A percentile compares a stretch with the other conserved stretches of the same genome.
Conservation (phyloP, 2,888 invertebrate genomes). For the Merodon equestris region DNA sequence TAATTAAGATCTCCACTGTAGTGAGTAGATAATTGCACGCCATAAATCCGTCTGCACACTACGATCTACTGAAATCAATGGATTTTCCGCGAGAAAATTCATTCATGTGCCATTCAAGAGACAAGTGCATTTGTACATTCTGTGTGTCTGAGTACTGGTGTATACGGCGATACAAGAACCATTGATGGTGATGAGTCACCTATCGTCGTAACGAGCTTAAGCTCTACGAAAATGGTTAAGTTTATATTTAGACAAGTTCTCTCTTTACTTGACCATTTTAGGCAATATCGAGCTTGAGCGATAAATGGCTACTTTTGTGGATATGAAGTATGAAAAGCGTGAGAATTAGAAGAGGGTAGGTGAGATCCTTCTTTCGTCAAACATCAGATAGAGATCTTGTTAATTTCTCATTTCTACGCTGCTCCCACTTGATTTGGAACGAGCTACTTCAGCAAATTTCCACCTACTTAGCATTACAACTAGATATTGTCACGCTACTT, state of each 20-base stretch:
- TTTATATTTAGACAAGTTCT: slow-evolving; percentile 28
- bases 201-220: slow-evolving; percentile 18
- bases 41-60: slow-evolving; percentile 38
- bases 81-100: slow-evolving; percentile 30
- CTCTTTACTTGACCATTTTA: neutral
- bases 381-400: no score
- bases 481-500: slow-evolving; percentile 41
- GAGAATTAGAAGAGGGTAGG: no score
- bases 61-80: slow-evolving; percentile 33
- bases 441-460: slow-evolving; percentile 26
- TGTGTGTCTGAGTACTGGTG: neutral
- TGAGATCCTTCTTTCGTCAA: no score
- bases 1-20: slow-evolving; percentile 36
- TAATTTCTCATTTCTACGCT: no score
- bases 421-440: slow-evolving; percentile 1
- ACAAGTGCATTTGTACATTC: neutral
- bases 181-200: slow-evolving; percentile 32
- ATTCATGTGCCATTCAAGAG: slow-evolving; percentile 7
- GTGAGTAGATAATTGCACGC: slow-evolving; percentile 50
- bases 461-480: slow-evolving; percentile 32
- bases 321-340: no score
- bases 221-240: slow-evolving; percentile 24
- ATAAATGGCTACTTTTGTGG: no score
- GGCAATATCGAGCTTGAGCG: no score
- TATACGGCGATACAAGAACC: slow-evolving; percentile 6